phyloP scores from a whole-genome alignment of 2,113 vertebrate species.

The Ariopsis seemanni region DNA sequence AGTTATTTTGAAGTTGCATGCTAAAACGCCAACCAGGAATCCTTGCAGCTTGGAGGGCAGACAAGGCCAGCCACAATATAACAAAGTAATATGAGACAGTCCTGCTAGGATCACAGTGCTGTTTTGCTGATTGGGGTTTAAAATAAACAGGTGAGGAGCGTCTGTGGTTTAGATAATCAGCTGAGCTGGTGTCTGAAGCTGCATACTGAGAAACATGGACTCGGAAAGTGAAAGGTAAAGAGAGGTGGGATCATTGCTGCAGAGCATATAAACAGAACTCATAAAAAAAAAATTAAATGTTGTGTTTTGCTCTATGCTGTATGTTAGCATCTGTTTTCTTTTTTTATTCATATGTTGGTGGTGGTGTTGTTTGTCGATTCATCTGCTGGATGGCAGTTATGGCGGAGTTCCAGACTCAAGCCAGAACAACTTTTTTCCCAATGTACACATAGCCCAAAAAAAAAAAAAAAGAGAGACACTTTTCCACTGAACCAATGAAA shows the following conservation, averaged over 20 bases:
- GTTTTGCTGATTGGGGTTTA: constrained; percentile 13
- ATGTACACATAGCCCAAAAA: background rate
- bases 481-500: constrained; percentile 73
- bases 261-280: background rate
- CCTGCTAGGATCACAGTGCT: background rate
- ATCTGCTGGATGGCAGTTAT: background rate
- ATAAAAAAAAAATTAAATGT: background rate
- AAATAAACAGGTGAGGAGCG: constrained; percentile 9
- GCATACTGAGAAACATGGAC: background rate
- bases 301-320: too few relatives aligned
- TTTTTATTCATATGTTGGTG: background rate
- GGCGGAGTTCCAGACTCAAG: background rate
- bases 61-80: background rate
- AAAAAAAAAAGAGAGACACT: background rate
- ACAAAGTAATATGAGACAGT: background rate
- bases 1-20: constrained; percentile 4
- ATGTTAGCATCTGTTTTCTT: background rate
- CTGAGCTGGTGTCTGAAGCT: constrained; percentile 3
- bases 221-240: background rate
- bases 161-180: constrained; percentile 5
- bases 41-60: background rate
- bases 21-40: background rate
- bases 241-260: background rate
- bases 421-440: background rate
- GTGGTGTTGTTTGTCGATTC: too few relatives aligned